Evolutionary conservation across 2,797 vertebrate species (phyloP).

Genomic region (Propithecus perrieri): DNA sequence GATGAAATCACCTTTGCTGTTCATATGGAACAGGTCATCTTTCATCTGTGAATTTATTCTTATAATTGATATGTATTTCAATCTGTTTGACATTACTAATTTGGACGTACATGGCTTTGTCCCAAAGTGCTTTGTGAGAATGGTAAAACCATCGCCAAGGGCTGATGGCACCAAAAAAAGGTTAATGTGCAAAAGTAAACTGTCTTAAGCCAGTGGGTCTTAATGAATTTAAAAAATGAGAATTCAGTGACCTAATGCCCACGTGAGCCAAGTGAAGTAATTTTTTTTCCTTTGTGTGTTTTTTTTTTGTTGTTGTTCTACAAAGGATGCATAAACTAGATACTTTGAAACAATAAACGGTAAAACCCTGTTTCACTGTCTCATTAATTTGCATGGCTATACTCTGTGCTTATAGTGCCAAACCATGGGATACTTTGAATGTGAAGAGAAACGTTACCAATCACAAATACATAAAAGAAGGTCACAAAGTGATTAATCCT

Average conservation of each 20-base stretch:
- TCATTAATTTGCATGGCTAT: background rate
- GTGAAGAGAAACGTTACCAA: rapidly evolving
- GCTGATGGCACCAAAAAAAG: background rate
- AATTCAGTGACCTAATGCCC: background rate
- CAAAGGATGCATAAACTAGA: background rate
- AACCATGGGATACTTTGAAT: background rate
- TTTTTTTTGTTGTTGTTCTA: background rate
- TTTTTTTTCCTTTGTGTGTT: background rate
- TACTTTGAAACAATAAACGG: background rate
- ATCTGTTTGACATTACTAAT: background rate
- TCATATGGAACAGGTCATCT: background rate
- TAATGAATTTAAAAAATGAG: background rate
- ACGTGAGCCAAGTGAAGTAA: background rate
- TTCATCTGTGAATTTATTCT: background rate
- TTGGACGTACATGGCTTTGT: background rate
- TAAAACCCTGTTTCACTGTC: background rate
- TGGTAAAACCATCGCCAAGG: background rate
- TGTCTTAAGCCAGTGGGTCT: background rate
- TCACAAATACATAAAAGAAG: rapidly evolving
- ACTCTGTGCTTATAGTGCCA: background rate
- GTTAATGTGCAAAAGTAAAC: background rate
- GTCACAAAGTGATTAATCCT: rapidly evolving
- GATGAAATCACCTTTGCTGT: background rate
- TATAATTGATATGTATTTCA: background rate
- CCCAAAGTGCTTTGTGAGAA: background rate